Evolutionary conservation across 35 echinoderm and acorn worm genomes (phyloP).

Genomic region (Diadema setosum): DNA sequence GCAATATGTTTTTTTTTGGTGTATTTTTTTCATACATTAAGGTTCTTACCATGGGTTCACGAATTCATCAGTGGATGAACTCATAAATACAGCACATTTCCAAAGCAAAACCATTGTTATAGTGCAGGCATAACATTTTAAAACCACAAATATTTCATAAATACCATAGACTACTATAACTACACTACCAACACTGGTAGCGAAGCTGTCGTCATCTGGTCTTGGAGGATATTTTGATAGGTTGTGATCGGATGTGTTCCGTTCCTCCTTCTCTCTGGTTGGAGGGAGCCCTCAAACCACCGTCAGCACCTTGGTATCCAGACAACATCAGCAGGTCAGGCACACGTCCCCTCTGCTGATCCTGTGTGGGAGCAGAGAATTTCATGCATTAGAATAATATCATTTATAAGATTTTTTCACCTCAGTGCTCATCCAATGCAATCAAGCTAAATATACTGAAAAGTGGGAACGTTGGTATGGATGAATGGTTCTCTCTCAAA

Average conservation of each 20-base stretch:
- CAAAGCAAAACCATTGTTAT: not conserved
- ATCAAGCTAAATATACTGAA: too few species aligned
- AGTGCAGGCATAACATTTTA: not conserved
- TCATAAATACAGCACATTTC: too few species aligned
- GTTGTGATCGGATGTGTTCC: not conserved
- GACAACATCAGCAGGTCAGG: not conserved
- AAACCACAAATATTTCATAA: not conserved
- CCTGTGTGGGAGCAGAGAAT: not conserved
- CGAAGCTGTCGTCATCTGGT: not conserved
- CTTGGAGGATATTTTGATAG: conserved; percentile 8
- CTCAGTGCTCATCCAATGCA: too few species aligned
- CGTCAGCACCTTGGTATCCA: not conserved
- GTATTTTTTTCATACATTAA: too few species aligned
- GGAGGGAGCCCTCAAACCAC: not conserved
- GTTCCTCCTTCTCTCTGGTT: not conserved
- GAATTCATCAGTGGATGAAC: too few species aligned
- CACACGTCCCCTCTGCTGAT: not conserved
- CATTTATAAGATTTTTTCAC: too few species aligned
- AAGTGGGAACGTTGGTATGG: too few species aligned
- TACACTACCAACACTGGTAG: not conserved
- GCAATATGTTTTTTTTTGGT: too few species aligned
- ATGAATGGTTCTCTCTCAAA: too few species aligned
- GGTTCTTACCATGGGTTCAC: too few species aligned
- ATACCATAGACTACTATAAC: not conserved
- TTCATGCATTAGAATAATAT: too few species aligned